Conservation (phyloP, 1,140 invertebrate genomes). For the Drosophila bocki region DNA sequence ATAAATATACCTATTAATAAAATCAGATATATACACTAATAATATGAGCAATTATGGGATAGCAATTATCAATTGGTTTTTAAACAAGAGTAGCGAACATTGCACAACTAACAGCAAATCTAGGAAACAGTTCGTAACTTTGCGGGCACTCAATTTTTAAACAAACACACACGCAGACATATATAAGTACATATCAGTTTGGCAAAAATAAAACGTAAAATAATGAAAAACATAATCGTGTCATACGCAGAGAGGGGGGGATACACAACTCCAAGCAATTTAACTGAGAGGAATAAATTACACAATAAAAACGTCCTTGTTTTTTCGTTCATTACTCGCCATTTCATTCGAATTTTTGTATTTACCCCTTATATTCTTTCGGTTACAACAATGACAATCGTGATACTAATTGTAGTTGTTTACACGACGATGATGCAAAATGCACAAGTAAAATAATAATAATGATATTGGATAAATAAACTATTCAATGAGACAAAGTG, state of each 20-base stretch:
- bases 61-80: constrained; percentile 77
- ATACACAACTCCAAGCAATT: constrained; percentile 37
- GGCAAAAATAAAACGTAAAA: constrained; percentile 48
- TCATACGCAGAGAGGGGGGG: constrained; percentile 36
- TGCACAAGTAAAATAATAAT: constrained; percentile 79
- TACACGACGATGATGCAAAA: constrained; percentile 82
- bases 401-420: constrained; percentile 84
- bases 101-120: constrained; percentile 70
- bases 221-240: constrained; percentile 71
- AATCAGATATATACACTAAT: constrained; percentile 37
- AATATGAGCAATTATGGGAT: constrained; percentile 59
- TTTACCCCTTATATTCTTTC: constrained; percentile 32
- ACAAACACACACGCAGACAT: constrained; percentile 47
- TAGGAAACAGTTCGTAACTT: constrained; percentile 39
- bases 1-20: constrained; percentile 35
- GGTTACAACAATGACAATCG: constrained; percentile 82
- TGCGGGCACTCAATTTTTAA: constrained; percentile 65
- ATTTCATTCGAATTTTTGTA: constrained; percentile 18
- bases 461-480: constrained; percentile 69
- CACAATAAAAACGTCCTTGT: constrained; percentile 26
- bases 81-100: constrained; percentile 64
- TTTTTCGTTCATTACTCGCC: constrained; percentile 29
- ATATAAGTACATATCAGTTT: constrained; percentile 82
- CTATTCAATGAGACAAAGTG: constrained; percentile 53
- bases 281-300: constrained; percentile 48